Conservation (phyloP, 1,140 invertebrate species). For the Heliconius hermathena region DNA sequence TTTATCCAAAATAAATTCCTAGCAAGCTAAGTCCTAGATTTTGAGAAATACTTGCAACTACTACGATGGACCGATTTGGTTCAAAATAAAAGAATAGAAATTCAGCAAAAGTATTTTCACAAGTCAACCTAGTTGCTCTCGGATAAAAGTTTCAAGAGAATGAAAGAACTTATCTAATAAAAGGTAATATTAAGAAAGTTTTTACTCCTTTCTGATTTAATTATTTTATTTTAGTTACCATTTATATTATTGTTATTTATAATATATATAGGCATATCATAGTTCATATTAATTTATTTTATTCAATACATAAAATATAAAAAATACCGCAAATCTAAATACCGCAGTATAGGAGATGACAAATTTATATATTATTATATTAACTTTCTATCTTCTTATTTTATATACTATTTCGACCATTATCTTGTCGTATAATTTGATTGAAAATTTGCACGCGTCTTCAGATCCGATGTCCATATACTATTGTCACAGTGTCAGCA, state of each 20-base stretch:
- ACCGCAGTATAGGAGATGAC: too few species aligned
- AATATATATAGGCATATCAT: too few species aligned
- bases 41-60: background rate
- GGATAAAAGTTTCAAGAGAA: conserved; percentile 3
- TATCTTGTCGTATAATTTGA: too few species aligned
- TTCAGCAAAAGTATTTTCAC: conserved; percentile 21
- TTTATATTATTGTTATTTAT: background rate
- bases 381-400: too few species aligned
- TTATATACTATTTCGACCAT: too few species aligned
- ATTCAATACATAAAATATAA: too few species aligned
- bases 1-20: background rate
- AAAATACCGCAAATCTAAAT: too few species aligned
- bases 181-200: background rate
- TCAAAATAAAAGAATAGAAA: conserved; percentile 19
- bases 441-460: too few species aligned
- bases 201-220: background rate
- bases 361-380: too few species aligned
- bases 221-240: background rate
- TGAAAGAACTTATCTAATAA: conserved; percentile 22
- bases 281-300: too few species aligned
- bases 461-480: too few species aligned
- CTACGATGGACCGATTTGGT: background rate
- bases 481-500: too few species aligned
- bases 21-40: background rate
- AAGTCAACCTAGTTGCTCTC: background rate